Percentiles rank a stretch among this genome's conserved stretches.
These are phyloP conservation scores for Jacana jacana DNA, from an alignment of 2,113 vertebrate genomes.

Conservation along the genomic window DNA sequence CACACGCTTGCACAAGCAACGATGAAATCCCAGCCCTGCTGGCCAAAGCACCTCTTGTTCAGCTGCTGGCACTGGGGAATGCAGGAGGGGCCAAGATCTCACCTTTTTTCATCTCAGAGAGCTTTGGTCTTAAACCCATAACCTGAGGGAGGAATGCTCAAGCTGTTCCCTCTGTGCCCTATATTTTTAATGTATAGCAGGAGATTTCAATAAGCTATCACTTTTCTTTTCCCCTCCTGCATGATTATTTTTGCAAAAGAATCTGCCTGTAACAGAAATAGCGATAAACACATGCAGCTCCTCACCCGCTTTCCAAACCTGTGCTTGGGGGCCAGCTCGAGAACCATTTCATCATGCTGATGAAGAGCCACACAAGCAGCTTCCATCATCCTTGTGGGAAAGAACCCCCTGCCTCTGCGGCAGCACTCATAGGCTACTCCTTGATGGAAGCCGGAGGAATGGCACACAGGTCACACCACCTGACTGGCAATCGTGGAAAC, in stretches of 20 bases:
- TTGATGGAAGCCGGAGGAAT: not conserved
- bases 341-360: not conserved
- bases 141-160: not conserved
- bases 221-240: not conserved
- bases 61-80: not conserved
- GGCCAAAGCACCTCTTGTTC: not conserved
- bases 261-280: not conserved
- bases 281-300: not conserved
- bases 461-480: not conserved
- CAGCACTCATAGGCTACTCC: not conserved
- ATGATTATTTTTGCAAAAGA: not conserved
- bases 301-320: not conserved
- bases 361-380: not conserved
- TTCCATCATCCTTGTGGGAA: not conserved
- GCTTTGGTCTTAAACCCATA: not conserved
- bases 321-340: not conserved
- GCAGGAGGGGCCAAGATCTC: not conserved
- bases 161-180: not conserved
- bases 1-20: accelerated
- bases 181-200: not conserved
- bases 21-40: not conserved
- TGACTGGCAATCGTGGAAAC: not conserved
- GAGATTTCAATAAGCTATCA: not conserved
- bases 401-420: not conserved
- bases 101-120: not conserved